These are phyloP conservation scores for Dynastes hyllus DNA, from an alignment of 2,888 invertebrate species.

Conservation along the genomic window DNA sequence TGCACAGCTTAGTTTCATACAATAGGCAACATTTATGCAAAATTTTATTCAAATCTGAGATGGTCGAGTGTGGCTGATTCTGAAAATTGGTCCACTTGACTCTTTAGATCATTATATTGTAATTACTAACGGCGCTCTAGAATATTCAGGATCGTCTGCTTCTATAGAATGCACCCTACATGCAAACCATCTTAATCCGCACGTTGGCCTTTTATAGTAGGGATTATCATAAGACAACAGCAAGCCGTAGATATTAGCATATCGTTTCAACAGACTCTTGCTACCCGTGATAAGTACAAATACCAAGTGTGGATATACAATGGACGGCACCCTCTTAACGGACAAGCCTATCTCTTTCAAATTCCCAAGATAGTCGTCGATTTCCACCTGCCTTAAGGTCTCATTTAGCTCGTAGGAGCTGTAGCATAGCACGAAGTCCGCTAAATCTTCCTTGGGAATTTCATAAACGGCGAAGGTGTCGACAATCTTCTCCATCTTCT, in stretches of 20 bases:
- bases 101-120: no score
- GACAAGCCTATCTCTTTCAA: conserved; percentile 15
- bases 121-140: conserved; percentile 21
- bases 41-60: no score
- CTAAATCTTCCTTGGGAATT: not conserved
- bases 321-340: conserved; percentile 15
- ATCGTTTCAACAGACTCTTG: not conserved
- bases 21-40: no score
- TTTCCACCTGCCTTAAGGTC: not conserved
- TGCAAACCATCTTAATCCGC: not conserved
- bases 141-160: conserved; percentile 23
- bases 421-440: conserved; percentile 41
- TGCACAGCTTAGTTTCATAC: no score
- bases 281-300: conserved; percentile 36
- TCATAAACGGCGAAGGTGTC: conserved; percentile 14
- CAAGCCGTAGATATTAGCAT: conserved; percentile 32
- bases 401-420: conserved; percentile 12
- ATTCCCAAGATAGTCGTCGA: conserved; percentile 21
- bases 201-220: conserved; percentile 16
- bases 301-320: conserved; percentile 24
- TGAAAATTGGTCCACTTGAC: no score
- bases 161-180: conserved; percentile 17
- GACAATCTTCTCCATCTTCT: conserved; percentile 19
- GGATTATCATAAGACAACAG: conserved; percentile 40
- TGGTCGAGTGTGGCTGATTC: no score